phyloP scores from a whole-genome alignment of 2,888 invertebrate genomes.

The Zygothrica quintamaculata region DNA sequence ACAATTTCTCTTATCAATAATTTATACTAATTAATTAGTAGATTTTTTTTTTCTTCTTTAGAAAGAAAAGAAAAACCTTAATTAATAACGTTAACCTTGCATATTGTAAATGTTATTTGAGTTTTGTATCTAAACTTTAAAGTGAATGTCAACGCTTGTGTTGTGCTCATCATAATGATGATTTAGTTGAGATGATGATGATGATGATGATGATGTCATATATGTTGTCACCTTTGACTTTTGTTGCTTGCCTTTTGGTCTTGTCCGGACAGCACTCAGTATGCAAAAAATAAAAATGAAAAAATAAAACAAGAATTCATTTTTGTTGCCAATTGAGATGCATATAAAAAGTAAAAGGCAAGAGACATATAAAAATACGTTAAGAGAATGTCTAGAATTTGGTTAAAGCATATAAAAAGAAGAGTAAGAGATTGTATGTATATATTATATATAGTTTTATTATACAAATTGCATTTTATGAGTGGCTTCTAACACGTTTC shows the following conservation, averaged over 20 bases:
- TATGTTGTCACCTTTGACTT: slow-evolving; percentile 71
- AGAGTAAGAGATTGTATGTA: too few species aligned
- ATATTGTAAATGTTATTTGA: slow-evolving; percentile 22
- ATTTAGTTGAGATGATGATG: slow-evolving; percentile 13
- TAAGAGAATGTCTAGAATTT: slow-evolving; percentile 11
- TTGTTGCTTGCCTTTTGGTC: slow-evolving; percentile 46
- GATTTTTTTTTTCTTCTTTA: too few species aligned
- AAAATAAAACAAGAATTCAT: slow-evolving; percentile 67
- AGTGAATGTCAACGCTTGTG: slow-evolving; percentile 30
- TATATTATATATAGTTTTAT: too few species aligned
- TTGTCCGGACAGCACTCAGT: slow-evolving; percentile 12
- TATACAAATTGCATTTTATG: too few species aligned
- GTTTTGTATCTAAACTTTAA: slow-evolving; percentile 22
- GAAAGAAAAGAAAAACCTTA: too few species aligned
- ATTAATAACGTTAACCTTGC: slow-evolving; percentile 19
- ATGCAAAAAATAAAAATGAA: slow-evolving; percentile 38
- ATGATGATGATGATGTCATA: slow-evolving; percentile 54
- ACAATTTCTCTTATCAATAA: too few species aligned
- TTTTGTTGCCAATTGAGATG: not conserved
- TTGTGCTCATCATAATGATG: slow-evolving; percentile 28
- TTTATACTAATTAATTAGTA: too few species aligned
- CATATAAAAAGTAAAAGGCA: slow-evolving; percentile 51
- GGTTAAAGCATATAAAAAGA: slow-evolving; percentile 2
- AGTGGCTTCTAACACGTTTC: too few species aligned
- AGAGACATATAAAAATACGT: slow-evolving; percentile 1